Evolutionary conservation across 2,113 vertebrate species (phyloP), one percentile per base, ranked within the genome.

Genomic region (Beaufortia kweichowensis): DNA sequence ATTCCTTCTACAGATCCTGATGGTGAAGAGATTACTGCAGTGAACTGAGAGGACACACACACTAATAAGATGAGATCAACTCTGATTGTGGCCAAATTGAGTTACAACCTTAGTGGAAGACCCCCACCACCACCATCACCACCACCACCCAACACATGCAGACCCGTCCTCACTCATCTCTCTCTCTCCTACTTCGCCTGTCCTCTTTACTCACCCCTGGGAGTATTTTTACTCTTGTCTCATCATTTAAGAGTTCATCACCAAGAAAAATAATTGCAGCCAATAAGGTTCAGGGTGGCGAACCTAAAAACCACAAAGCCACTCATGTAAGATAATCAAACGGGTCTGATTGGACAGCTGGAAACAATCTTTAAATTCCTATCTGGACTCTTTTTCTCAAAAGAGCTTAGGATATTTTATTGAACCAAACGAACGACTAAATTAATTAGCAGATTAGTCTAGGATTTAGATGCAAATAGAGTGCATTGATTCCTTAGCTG

Each of bases 401-500:
- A 19, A 29, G 65, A 75, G 82, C 65, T 80, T 66, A 83, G 64
- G 73, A 81, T 70, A 14, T 72, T 61, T 83, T 83, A 85, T 48
- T 81, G 78, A 89, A 85, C 82, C 53, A 69, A 85, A 80, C 53
- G 68, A 89, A 89, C 86, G 86, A 84, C 79, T 61, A 75, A 86
- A 81, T 61, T 75, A 89, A 90, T 89, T 79, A 88, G 81, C 83
- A 81, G 86, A 89, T 91, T 88, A 88, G 83, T 76, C 69, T 76
- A 9, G 48, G 79, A 83, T 90, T 85, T 76, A 83, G 84, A 80
- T n/a, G 11, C 77, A 87, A 87, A 88, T 86, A 81, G 84, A 89
- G 89, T 41, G 76, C 65, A 89, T 88, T 84, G 86, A 90, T 89
- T 65, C 3, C 72, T 69, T 67, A 69, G 64, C 80, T 74, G 35